Percentiles rank a stretch among this genome's conserved stretches.
Conservation (phyloP, 2,797 vertebrate species). For the Remorina albescens region DNA sequence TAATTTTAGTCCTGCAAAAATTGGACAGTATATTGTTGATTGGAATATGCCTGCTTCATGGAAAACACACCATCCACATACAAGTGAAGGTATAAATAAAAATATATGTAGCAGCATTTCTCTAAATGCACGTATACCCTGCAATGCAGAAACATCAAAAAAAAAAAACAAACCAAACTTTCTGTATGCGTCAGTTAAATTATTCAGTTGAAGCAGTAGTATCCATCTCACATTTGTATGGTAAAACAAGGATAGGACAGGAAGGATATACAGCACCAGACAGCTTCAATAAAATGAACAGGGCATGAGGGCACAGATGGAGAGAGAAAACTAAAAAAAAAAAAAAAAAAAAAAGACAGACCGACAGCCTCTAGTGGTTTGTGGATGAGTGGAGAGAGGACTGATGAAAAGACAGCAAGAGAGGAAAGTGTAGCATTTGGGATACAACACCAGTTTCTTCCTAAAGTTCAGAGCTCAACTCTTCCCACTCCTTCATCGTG, state of each 20-base stretch:
- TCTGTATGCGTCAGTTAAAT: not conserved
- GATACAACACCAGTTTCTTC: conserved; percentile 47
- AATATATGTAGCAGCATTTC: not conserved
- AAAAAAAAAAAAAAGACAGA: conserved; percentile 43
- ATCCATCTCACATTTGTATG: not conserved
- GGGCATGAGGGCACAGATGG: conserved; percentile 31
- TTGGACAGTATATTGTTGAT: conserved; percentile 8
- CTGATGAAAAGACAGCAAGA: conserved; percentile 64
- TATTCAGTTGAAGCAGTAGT: not conserved
- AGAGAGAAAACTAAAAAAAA: conserved; percentile 27
- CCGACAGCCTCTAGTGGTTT: conserved; percentile 56
- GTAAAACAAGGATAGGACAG: not conserved
- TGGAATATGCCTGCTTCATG: conserved; percentile 10
- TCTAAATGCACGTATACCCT: not conserved
- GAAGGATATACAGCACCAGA: conserved; percentile 23
- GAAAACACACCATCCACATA: conserved; percentile 15
- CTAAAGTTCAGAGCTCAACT: conserved; percentile 75
- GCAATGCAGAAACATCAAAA: conserved; percentile 9
- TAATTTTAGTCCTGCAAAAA: not conserved
- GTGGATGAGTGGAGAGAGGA: conserved; percentile 61
- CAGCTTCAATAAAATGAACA: conserved; percentile 34
- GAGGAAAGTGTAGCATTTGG: conserved; percentile 35
- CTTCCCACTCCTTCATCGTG: conserved; percentile 68
- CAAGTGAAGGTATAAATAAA: conserved; percentile 25
- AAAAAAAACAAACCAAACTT: too few species aligned